A percentile compares a stretch with the other conserved stretches of the same genome.
phyloP scores from a whole-genome alignment of 2,113 vertebrate species.

The Opisthocomus hoazin region DNA sequence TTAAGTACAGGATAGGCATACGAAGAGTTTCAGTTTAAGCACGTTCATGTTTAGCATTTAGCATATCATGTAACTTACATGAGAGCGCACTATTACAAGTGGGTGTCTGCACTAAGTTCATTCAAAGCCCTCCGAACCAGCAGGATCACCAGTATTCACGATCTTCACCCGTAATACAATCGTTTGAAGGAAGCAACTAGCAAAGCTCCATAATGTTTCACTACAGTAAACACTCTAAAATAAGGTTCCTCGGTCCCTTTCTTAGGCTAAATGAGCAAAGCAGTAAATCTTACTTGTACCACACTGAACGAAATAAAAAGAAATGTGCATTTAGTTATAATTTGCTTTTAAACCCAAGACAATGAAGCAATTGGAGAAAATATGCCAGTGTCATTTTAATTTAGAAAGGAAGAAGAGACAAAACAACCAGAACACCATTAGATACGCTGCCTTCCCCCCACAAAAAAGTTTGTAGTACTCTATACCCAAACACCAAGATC shows the following conservation, averaged over 20 bases:
- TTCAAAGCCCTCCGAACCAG: neutral
- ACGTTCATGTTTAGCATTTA: neutral
- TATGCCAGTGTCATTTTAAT: neutral
- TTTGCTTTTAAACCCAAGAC: neutral
- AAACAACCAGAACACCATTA: neutral
- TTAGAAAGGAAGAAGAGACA: neutral
- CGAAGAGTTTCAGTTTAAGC: neutral
- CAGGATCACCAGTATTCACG: neutral
- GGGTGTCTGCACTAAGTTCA: neutral
- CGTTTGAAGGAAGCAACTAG: neutral
- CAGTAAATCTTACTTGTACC: neutral
- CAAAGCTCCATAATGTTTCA: neutral
- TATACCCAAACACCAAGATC: neutral
- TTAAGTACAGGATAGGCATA: neutral
- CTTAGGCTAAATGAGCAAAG: neutral
- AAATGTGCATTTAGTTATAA: neutral
- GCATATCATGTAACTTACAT: neutral
- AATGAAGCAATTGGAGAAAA: neutral
- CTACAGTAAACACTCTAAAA: neutral
- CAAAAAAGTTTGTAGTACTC: neutral
- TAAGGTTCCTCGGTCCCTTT: neutral
- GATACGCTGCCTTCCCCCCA: neutral
- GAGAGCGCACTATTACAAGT: neutral
- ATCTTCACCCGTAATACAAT: neutral
- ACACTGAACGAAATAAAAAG: neutral